These are phyloP conservation scores for Scarus forsteni DNA, from an alignment of 2,797 vertebrate species.

Conservation along the genomic window DNA sequence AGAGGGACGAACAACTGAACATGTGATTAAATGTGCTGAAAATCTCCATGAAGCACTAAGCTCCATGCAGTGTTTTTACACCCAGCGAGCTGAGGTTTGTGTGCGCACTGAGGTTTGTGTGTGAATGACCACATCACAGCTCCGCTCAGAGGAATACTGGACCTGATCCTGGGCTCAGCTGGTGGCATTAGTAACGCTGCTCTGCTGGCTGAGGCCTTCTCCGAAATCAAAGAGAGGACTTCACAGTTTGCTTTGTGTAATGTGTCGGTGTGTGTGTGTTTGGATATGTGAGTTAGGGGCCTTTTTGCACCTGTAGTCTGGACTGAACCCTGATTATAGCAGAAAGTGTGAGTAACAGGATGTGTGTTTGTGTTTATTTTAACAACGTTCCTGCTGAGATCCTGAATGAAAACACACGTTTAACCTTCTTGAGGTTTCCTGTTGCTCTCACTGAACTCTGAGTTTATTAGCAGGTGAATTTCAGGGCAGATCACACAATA, in stretches of 20 bases:
- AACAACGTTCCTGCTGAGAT: slow-evolving; percentile 39
- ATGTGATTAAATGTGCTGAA: slow-evolving; percentile 51
- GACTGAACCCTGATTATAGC: slow-evolving; percentile 21
- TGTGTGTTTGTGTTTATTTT: not conserved
- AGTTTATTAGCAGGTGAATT: slow-evolving; percentile 52
- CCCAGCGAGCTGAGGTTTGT: slow-evolving; percentile 1
- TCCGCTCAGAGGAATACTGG: slow-evolving; percentile 23
- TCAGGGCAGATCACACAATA: slow-evolving; percentile 5
- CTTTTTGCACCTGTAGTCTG: slow-evolving; percentile 55
- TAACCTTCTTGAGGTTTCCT: slow-evolving; percentile 13
- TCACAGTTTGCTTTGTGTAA: slow-evolving; percentile 34
- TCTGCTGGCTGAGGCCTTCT: slow-evolving; percentile 29
- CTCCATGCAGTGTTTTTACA: slow-evolving; percentile 61
- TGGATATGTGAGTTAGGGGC: not conserved
- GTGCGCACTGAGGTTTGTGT: slow-evolving; percentile 22
- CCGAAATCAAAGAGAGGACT: slow-evolving; percentile 55
- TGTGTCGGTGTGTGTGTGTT: slow-evolving; percentile 18
- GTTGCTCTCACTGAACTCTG: slow-evolving; percentile 1
- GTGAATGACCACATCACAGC: slow-evolving; percentile 53
- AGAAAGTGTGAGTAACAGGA: slow-evolving; percentile 16
- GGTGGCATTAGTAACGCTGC: slow-evolving; percentile 63
- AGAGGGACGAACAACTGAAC: slow-evolving; percentile 38
- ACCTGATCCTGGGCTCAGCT: slow-evolving; percentile 61
- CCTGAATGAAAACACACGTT: slow-evolving; percentile 50
- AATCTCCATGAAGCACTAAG: slow-evolving; percentile 56